Conservation (phyloP, 1,140 invertebrate genomes). For the Semibalanus balanoides region DNA sequence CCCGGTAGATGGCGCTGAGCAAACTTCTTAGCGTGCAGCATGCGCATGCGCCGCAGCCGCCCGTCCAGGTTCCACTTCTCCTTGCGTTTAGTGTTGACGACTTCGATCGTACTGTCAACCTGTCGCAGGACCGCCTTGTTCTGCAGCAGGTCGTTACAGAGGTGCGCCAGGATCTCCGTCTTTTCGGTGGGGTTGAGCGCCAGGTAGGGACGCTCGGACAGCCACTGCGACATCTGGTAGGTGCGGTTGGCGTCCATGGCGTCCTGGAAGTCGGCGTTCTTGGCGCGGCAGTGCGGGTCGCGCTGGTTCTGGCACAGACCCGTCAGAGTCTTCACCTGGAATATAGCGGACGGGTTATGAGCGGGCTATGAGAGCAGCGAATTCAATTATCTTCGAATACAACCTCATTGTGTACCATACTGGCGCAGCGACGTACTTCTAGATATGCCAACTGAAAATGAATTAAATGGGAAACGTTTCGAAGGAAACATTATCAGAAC, state of each 20-base stretch:
- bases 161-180: slow-evolving; percentile 68
- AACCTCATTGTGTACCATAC: too few relatives aligned
- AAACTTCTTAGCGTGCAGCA: slow-evolving; percentile 1
- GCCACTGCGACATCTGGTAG: slow-evolving; percentile 49
- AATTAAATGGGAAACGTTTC: too few relatives aligned
- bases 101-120: slow-evolving; percentile 57
- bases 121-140: slow-evolving; percentile 65
- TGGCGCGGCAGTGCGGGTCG: slow-evolving; percentile 23
- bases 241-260: slow-evolving; percentile 41
- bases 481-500: too few relatives aligned
- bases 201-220: slow-evolving; percentile 59
- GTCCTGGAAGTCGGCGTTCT: slow-evolving; percentile 61
- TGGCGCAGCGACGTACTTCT: too few relatives aligned
- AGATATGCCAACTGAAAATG: too few relatives aligned
- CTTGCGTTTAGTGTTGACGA: slow-evolving; percentile 53
- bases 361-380: too few relatives aligned
- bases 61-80: slow-evolving; percentile 67
- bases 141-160: slow-evolving; percentile 86
- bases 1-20: neutral
- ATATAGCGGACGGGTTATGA: too few relatives aligned
- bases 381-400: too few relatives aligned
- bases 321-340: slow-evolving; percentile 12
- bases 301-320: neutral
- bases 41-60: slow-evolving; percentile 12
- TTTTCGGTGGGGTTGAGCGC: slow-evolving; percentile 73